Percentiles rank a stretch among this genome's conserved stretches.
Evolutionary conservation across 1,140 invertebrate species (phyloP).

Genomic region (Aphidius gifuensis): DNA sequence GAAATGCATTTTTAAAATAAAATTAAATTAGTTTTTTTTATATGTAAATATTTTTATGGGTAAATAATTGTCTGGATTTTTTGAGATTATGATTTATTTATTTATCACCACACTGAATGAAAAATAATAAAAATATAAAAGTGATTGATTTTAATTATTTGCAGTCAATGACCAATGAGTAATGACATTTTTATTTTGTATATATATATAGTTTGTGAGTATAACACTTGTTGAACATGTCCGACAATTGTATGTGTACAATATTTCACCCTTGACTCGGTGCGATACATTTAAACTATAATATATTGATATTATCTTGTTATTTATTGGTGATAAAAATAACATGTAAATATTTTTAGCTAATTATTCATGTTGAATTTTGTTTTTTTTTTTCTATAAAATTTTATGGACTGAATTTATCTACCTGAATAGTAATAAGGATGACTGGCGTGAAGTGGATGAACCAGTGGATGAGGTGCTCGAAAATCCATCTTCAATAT

Average conservation of each 20-base stretch:
- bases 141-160: background rate
- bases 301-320: background rate
- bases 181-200: conserved; percentile 18
- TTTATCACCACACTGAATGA: no score
- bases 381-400: no score
- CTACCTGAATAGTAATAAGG: conserved; percentile 52
- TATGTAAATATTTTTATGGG: no score
- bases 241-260: conserved; percentile 8
- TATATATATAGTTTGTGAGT: conserved; percentile 17
- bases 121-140: background rate
- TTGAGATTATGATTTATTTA: no score
- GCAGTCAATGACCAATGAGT: conserved; percentile 15
- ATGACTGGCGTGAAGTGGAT: conserved; percentile 46
- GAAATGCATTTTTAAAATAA: no score
- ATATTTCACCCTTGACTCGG: conserved; percentile 11
- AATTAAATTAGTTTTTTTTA: no score
- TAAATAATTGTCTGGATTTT: no score
- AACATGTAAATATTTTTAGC: background rate
- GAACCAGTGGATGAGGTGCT: conserved; percentile 48
- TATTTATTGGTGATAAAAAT: no score
- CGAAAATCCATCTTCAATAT: conserved; percentile 47
- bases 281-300: conserved; percentile 4
- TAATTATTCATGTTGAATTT: no score
- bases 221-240: conserved; percentile 27
- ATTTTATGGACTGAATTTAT: background rate